Base-by-base conservation (phyloP, 1,140 invertebrate species). In the Orussus abietinus region DNA sequence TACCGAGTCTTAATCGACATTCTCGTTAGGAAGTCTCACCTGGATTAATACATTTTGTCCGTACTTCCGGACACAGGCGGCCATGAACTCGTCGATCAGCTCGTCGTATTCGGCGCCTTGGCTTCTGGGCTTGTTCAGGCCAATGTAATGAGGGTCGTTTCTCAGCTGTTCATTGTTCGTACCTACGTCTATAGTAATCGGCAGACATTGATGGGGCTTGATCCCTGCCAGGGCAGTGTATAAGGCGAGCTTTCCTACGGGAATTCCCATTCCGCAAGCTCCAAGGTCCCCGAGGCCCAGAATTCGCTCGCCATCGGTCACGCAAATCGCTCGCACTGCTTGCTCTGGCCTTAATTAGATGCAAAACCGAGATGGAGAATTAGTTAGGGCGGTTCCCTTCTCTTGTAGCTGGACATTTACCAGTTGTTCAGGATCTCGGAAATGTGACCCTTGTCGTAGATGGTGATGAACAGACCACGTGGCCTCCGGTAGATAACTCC, bases 71-170 rank as follows among this genome's bases (percentile, higher is more conserved):
- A 96, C 90, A 38, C 92, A 90, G 2, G 93, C 94, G 61, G 90
- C 76, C 94, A 99, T 98, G 66, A 99, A 98, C 72, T 99, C 96
- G 60, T 99, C 96, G 38, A 99, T 83, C 52, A 99, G 87, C 26
- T 89, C 88, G 65, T 98, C 95, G 69, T 99, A 99, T 41, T 86
- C 83, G 20, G 81, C 75, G 9, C 96, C 96, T 17, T 84, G 84
- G 0, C 86, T 84, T 33, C 96, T 77, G 44, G 84, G 84, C 55
- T 96, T 90, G 41, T 89, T 78, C 25, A 97, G 66, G 32, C 96
- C 96, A 59, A 98, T 94, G 68, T 99, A 99, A 38, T 95, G 77
- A 4, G 93, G 92, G 78, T 98, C 95, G 65, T 96, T 83, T 9
- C 95, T 75, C 1, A 98, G 75, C 70, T 82, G 82, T 72, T 90